Base-by-base conservation (phyloP, 1,140 invertebrate genomes). In the Hyles euphorbiae region DNA sequence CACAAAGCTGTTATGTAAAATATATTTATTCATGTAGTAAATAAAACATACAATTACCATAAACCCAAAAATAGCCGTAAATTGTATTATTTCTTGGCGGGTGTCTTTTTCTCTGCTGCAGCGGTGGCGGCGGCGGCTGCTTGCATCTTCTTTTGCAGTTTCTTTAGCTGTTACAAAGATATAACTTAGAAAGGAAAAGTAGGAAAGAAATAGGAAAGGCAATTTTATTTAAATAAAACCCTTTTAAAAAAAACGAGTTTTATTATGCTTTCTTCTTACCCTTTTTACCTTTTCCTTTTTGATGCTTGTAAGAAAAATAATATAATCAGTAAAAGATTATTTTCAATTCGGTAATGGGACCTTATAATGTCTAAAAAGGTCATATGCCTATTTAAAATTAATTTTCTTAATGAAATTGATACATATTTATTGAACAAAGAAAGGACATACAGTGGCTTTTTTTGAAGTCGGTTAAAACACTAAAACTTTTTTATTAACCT, bases 281-380 rank as follows among this genome's bases (percentile, higher is more conserved):
- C 53, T 83, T 87, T 64, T 82, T 85, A 46, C 63, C 75, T 68
- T 76, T 84, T 55, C 76, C 81, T 73, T 86, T 86, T 43, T 70
- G 73, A 81, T 81, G 78, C 75, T 56, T 74, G 68, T 52, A 71
- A 71, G 61, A 60, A 60, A n/a, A 53, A 12, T 3, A 11, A 34
- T 4, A n/a, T 10, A 10, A 46, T 55, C 32, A 55, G 12, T 34
- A 36, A 6, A 33, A 45, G 53, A 5, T 50, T 50, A 50, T 32
- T 11, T 12, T 40, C 5, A 40, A 40, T 40, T 40, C 36, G 2
- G 36, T 8, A 40, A 40, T 22, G 22, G 22, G 22, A 22, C 22
- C 22, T 22, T 22, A 1, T 22, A 22, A 22, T 22, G 22, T 22
- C 22, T 22, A 22, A 22, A 22, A 22, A 22, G 22, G 22, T 22